phyloP scores from a whole-genome alignment of 2,113 vertebrate species.

The Oreochromis niloticus region DNA sequence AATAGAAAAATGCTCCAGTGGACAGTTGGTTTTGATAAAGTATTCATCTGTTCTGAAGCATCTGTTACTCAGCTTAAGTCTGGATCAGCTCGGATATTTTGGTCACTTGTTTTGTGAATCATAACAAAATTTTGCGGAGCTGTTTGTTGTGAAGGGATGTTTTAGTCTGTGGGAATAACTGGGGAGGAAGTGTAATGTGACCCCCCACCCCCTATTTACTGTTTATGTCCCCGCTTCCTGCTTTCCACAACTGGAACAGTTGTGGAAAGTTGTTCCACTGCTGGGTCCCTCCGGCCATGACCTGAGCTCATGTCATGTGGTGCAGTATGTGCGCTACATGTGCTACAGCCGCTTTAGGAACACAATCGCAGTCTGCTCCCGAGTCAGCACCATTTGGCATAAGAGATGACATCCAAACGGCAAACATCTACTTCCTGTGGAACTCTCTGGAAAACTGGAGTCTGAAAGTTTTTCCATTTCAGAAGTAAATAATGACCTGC shows the following conservation, averaged over 20 bases:
- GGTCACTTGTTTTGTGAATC: constrained; percentile 19
- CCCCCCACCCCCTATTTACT: constrained; percentile 42
- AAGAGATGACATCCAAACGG: background rate
- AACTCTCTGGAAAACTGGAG: background rate
- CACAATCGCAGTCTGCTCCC: constrained; percentile 17
- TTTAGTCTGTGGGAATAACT: constrained; percentile 52
- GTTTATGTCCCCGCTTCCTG: constrained; percentile 74
- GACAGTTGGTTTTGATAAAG: constrained; percentile 20
- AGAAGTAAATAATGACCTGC: background rate
- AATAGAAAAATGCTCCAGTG: background rate
- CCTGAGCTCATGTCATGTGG: constrained; percentile 52
- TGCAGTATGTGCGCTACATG: constrained; percentile 58
- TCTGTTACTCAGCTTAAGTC: constrained; percentile 26
- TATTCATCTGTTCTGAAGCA: constrained; percentile 3
- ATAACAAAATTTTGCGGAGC: background rate
- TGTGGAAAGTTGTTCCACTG: constrained; percentile 48
- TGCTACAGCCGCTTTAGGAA: constrained; percentile 26
- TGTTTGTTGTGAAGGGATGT: constrained; percentile 22
- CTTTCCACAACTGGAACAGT: constrained; percentile 50
- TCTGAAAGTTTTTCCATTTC: background rate
- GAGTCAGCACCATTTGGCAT: constrained; percentile 8
- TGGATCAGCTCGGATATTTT: constrained; percentile 19
- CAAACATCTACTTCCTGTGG: background rate
- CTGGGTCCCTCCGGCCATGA: constrained; percentile 64
- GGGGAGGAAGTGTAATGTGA: constrained; percentile 60